These are phyloP conservation scores for Ictalurus furcatus DNA, from an alignment of 2,113 vertebrate genomes.

Conservation along the genomic window DNA sequence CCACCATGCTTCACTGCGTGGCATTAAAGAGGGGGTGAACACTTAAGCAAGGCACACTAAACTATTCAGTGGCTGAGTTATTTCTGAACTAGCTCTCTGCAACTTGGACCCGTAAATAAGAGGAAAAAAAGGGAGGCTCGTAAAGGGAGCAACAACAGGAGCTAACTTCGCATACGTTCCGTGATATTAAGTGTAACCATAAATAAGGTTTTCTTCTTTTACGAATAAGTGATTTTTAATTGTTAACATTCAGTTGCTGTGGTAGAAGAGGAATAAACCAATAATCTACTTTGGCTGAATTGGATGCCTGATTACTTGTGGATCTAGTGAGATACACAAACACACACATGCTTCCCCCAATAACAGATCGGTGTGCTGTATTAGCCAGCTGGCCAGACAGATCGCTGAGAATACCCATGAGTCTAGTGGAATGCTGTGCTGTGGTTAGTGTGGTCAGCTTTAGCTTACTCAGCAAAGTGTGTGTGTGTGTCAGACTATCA, in stretches of 20 bases:
- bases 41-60: neutral
- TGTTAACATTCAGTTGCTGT: neutral
- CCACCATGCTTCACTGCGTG: neutral
- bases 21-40: neutral
- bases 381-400: constrained; percentile 58
- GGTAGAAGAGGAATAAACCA: neutral
- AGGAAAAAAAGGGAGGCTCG: too few species aligned
- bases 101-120: neutral
- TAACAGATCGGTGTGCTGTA: constrained; percentile 46
- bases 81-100: neutral
- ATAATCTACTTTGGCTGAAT: neutral
- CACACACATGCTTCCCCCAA: neutral
- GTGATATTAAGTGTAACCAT: neutral
- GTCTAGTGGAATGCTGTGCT: constrained; percentile 53
- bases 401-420: constrained; percentile 53
- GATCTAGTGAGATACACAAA: constrained; percentile 28
- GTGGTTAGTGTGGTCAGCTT: constrained; percentile 50
- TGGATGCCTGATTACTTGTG: constrained; percentile 41
- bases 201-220: neutral
- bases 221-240: neutral
- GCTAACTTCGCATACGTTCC: neutral
- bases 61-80: neutral
- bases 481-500: constrained; percentile 36
- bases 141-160: neutral
- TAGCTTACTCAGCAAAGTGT: constrained; percentile 52